phyloP scores from a whole-genome alignment of 1,140 invertebrate genomes.

The Hypsibius dujardini region DNA sequence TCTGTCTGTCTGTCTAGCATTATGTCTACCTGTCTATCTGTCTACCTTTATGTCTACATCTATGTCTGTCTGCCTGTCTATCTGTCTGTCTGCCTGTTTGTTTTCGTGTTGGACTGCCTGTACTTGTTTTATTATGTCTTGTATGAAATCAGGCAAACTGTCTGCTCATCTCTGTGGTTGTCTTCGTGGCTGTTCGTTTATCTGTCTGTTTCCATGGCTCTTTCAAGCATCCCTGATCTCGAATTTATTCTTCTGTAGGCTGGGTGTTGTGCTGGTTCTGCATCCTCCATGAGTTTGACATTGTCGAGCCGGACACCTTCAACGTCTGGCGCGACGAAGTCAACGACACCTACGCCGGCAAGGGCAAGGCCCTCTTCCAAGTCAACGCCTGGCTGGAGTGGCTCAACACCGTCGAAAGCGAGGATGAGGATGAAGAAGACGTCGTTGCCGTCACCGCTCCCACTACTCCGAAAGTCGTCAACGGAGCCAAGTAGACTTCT shows the following conservation, averaged over 20 bases:
- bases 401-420: slow-evolving; percentile 12
- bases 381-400: slow-evolving; percentile 33
- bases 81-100: no score
- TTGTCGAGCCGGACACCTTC: slow-evolving; percentile 88
- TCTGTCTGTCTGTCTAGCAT: no score
- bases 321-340: slow-evolving; percentile 91
- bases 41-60: no score
- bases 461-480: no score
- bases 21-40: no score
- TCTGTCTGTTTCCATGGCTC: not conserved
- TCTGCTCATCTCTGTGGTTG: no score
- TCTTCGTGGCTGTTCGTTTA: no score
- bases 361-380: slow-evolving; percentile 87
- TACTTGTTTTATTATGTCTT: no score
- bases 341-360: slow-evolving; percentile 84
- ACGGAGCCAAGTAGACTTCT: no score
- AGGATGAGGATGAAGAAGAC: not conserved
- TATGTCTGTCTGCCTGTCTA: no score
- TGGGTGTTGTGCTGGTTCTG: slow-evolving; percentile 87
- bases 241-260: slow-evolving; percentile 33
- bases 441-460: not conserved
- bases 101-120: no score
- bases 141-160: no score
- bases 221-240: slow-evolving; percentile 1
- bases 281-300: slow-evolving; percentile 77